Evolutionary conservation across 2,888 invertebrate species (phyloP).

Genomic region (Polydesmus complanatus): DNA sequence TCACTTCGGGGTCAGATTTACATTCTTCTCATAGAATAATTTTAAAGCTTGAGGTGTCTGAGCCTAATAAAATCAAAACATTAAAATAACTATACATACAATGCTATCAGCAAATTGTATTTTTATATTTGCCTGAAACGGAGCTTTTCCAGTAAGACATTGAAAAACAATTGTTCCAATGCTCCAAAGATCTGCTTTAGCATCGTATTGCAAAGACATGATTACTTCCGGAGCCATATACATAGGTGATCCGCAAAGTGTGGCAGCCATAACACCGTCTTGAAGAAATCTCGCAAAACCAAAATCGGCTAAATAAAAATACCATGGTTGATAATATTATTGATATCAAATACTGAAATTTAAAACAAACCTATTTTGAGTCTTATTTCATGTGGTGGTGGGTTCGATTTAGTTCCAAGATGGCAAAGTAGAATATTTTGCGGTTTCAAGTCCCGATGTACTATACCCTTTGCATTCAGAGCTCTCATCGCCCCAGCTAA

Average conservation of each 20-base stretch:
- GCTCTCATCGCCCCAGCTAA: conserved; percentile 93
- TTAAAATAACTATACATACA: background rate
- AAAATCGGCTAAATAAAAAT: conserved; percentile 66
- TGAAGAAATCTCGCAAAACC: conserved; percentile 96
- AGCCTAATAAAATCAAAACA: conserved; percentile 46
- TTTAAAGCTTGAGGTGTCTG: conserved; percentile 95
- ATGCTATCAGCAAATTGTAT: background rate
- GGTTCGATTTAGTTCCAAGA: conserved; percentile 47
- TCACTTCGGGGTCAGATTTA: conserved; percentile 76
- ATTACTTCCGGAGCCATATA: conserved; percentile 99
- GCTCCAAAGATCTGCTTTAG: conserved; percentile 98
- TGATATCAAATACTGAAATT: background rate
- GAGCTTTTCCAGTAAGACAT: conserved; percentile 95
- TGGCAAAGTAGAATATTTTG: conserved; percentile 96
- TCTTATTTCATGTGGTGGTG: conserved; percentile 69
- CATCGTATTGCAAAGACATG: conserved; percentile 96
- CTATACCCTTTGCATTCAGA: conserved; percentile 90
- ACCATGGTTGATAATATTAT: conserved; percentile 14
- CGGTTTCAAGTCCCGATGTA: conserved; percentile 97
- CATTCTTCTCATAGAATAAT: conserved; percentile 90
- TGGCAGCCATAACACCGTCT: conserved; percentile 99
- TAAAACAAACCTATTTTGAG: conserved; percentile 69
- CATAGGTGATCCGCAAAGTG: conserved; percentile 98
- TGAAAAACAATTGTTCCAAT: conserved; percentile 97
- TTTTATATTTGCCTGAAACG: conserved; percentile 51